These are phyloP conservation scores for Saccostrea cuccullata DNA, from an alignment of 1,140 invertebrate genomes.

Conservation along the genomic window DNA sequence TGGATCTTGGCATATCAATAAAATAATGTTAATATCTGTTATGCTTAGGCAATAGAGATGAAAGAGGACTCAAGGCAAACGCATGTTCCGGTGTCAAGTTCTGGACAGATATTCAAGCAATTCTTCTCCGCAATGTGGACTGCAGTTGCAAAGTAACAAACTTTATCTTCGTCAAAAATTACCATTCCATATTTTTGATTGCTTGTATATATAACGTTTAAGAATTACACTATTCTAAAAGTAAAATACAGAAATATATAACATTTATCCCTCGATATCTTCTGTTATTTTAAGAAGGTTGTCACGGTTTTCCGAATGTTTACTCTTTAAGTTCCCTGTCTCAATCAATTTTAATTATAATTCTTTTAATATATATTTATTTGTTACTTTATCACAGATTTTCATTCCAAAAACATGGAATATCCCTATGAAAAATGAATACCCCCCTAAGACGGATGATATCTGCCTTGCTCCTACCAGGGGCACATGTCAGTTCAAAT, in stretches of 20 bases:
- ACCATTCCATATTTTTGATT: too few relatives aligned
- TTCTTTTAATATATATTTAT: background rate
- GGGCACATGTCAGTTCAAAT: background rate
- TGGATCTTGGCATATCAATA: background rate
- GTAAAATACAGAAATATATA: too few relatives aligned
- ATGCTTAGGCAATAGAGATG: background rate
- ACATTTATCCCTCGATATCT: too few relatives aligned
- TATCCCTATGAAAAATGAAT: background rate
- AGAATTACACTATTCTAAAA: too few relatives aligned
- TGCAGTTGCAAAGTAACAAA: background rate
- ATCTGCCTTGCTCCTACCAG: background rate
- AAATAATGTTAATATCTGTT: background rate
- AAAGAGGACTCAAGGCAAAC: background rate
- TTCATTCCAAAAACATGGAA: background rate
- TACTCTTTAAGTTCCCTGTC: background rate
- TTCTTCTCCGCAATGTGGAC: background rate
- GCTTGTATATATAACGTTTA: too few relatives aligned
- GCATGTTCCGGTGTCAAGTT: background rate
- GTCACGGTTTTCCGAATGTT: background rate
- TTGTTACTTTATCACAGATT: background rate
- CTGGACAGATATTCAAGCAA: background rate
- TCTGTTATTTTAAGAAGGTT: background rate
- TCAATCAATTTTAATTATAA: background rate
- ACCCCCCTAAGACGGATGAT: background rate
- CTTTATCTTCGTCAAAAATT: background rate